These are phyloP conservation scores for Salvelinus alpinus DNA, from an alignment of 2,113 vertebrate species.

Conservation along the genomic window DNA sequence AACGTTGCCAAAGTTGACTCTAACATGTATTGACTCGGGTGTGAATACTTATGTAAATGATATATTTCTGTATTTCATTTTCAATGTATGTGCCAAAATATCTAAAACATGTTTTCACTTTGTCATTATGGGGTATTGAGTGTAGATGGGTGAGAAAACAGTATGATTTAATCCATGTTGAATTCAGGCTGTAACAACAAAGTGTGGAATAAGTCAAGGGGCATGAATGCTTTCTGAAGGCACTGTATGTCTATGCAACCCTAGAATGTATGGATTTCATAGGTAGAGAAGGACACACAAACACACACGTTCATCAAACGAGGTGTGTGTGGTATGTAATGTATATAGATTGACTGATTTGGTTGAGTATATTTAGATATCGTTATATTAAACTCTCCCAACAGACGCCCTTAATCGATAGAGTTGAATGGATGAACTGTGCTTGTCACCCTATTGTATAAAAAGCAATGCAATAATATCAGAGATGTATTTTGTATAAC, in stretches of 20 bases:
- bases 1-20: too few relatives aligned
- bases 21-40: too few relatives aligned
- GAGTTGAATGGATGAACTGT: constrained; percentile 20
- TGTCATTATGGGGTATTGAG: too few relatives aligned
- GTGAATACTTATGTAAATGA: too few relatives aligned
- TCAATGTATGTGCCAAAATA: too few relatives aligned
- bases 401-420: constrained; percentile 10
- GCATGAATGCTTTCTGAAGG: too few relatives aligned
- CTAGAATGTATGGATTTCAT: constrained; percentile 62
- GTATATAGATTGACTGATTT: constrained; percentile 63
- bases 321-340: constrained; percentile 56
- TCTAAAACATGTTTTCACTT: too few relatives aligned
- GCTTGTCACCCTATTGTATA: constrained; percentile 26
- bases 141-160: too few relatives aligned
- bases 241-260: constrained; percentile 55
- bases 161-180: too few relatives aligned
- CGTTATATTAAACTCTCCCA: constrained; percentile 16
- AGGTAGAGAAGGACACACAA: constrained; percentile 42
- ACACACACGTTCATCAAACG: constrained; percentile 32
- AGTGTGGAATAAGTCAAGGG: too few relatives aligned
- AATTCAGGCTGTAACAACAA: too few relatives aligned
- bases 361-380: constrained; percentile 39
- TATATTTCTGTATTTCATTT: too few relatives aligned
- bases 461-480: constrained; percentile 17
- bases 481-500: constrained; percentile 38